phyloP scores from a whole-genome alignment of 1,140 invertebrate species.

The Antheraea pernyi region DNA sequence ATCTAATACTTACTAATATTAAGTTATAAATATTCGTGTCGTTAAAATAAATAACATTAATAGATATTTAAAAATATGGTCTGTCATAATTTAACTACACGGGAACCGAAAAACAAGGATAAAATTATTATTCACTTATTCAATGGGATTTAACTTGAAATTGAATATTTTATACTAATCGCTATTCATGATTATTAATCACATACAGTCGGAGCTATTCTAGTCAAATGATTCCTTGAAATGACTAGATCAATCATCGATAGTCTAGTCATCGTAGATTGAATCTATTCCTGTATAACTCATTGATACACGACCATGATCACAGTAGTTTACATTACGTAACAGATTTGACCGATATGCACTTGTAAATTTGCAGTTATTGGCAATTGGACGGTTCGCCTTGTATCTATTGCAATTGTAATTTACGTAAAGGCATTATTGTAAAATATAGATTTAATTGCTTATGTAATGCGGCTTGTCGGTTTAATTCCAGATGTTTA shows the following conservation, averaged over 20 bases:
- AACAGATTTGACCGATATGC: slow-evolving; percentile 8
- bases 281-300: not conserved
- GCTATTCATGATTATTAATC: not conserved
- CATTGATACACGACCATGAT: not conserved
- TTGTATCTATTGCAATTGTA: slow-evolving; percentile 9
- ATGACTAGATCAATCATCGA: not conserved
- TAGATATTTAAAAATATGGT: no score
- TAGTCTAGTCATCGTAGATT: not conserved
- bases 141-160: no score
- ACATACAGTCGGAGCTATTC: not conserved
- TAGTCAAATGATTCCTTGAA: not conserved
- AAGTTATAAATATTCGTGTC: no score
- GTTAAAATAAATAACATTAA: no score
- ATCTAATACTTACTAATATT: no score
- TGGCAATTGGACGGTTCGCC: slow-evolving; percentile 6
- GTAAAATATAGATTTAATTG: not conserved
- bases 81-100: no score
- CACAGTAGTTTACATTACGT: not conserved
- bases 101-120: no score
- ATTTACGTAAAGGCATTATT: not conserved
- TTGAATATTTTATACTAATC: not conserved
- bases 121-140: no score
- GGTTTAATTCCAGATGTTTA: not conserved
- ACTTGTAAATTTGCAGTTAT: slow-evolving; percentile 5
- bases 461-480: not conserved